phyloP scores from a whole-genome alignment of 64 coral and sea anemone species.

The Stichodactyla mertensii region DNA sequence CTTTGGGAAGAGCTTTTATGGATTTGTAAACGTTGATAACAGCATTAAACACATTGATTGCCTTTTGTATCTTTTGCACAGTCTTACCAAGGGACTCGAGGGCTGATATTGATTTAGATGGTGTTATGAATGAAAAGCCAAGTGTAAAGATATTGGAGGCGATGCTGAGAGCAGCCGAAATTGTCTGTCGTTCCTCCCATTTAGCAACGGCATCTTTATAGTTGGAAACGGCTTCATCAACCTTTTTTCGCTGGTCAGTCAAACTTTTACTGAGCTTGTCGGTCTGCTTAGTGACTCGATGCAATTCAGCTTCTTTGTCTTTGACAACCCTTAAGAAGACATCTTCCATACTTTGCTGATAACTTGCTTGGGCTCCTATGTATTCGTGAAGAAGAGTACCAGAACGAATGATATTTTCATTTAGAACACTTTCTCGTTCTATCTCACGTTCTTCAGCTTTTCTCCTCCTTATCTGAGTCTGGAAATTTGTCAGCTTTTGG shows the following conservation, averaged over 20 bases:
- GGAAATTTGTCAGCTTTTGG: slow-evolving; percentile 14
- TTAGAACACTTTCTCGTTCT: slow-evolving; percentile 3
- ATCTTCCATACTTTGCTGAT: slow-evolving; percentile 5
- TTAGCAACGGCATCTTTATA: no score
- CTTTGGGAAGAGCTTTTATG: background rate
- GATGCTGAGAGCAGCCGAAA: slow-evolving; percentile 12
- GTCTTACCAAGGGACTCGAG: background rate
- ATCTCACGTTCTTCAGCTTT: slow-evolving; percentile 21
- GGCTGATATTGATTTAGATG: background rate
- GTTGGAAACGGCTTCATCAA: no score
- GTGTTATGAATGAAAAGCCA: slow-evolving; percentile 12
- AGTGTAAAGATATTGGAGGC: slow-evolving; percentile 15
- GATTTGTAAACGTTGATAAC: slow-evolving; percentile 8
- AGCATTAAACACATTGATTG: slow-evolving; percentile 11
- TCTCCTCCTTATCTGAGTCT: slow-evolving; percentile 10
- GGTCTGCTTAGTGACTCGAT: background rate
- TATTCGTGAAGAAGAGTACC: background rate
- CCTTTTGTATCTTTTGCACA: slow-evolving; percentile 26
- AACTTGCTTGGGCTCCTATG: slow-evolving; percentile 3
- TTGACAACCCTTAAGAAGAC: slow-evolving; percentile 1
- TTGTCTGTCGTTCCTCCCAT: background rate
- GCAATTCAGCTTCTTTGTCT: slow-evolving; percentile 22
- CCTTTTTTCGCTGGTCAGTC: background rate
- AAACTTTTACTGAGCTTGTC: background rate
- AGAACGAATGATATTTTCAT: slow-evolving; percentile 27